Conservation (phyloP, 2,888 invertebrate genomes). For the Tenodera sinensis region DNA sequence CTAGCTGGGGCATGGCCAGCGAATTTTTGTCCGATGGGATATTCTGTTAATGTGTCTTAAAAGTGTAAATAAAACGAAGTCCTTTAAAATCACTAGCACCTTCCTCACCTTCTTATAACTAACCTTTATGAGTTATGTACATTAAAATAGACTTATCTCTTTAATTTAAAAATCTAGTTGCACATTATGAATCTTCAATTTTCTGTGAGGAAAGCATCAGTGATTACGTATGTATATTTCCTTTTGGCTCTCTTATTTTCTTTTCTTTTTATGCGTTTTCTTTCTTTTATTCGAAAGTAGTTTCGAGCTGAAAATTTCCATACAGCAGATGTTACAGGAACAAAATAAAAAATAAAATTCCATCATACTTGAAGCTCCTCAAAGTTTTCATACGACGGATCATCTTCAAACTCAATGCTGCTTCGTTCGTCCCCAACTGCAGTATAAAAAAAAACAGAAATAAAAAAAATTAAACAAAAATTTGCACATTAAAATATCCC, state of each 20-base stretch:
- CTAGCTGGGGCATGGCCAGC: background rate
- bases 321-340: conserved; percentile 3
- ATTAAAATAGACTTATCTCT: background rate
- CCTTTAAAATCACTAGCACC: background rate
- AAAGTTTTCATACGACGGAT: conserved; percentile 9
- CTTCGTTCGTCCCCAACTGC: conserved; percentile 16
- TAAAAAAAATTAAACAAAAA: conserved; percentile 15
- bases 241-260: background rate
- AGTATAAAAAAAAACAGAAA: conserved; percentile 14
- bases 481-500: background rate
- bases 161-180: background rate
- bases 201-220: background rate
- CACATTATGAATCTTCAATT: background rate
- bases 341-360: conserved; percentile 15
- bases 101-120: background rate
- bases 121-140: background rate
- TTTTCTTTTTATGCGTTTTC: background rate
- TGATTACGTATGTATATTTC: background rate
- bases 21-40: background rate
- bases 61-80: background rate
- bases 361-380: conserved; percentile 6
- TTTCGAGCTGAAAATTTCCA: background rate
- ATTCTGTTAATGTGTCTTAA: background rate
- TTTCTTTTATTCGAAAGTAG: background rate
- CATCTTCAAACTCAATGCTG: conserved; percentile 4